Percentiles rank a stretch among this genome's conserved stretches.
Evolutionary conservation across 2,113 vertebrate species (phyloP).

Genomic region (Eptesicus fuscus): DNA sequence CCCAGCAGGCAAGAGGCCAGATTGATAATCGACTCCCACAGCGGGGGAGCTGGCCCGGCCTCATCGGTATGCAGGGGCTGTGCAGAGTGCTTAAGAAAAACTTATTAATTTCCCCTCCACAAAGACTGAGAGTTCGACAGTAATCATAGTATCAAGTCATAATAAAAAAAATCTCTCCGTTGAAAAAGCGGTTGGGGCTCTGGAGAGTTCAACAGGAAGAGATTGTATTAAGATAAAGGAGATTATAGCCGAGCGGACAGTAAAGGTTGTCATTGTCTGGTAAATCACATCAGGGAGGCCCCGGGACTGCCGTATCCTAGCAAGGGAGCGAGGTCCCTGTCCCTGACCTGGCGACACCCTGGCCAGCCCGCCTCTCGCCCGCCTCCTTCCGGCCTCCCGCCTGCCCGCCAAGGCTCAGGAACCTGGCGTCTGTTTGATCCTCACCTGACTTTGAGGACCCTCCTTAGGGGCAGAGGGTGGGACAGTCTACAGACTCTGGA

Average conservation of each 20-base stretch:
- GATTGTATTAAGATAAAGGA: conserved; percentile 85
- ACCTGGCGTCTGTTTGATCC: background rate
- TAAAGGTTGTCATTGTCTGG: conserved; percentile 78
- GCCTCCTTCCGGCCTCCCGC: background rate
- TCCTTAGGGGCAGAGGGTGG: background rate
- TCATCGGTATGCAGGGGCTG: conserved; percentile 73
- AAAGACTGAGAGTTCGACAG: conserved; percentile 75
- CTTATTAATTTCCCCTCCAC: conserved; percentile 82
- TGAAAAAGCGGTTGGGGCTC: conserved; percentile 78
- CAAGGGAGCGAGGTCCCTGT: conserved; percentile 13
- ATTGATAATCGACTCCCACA: conserved; percentile 47
- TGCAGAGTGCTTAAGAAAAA: conserved; percentile 77
- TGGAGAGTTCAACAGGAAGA: conserved; percentile 79
- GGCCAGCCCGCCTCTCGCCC: accelerated
- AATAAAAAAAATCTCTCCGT: conserved; percentile 70
- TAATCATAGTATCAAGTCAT: conserved; percentile 81
- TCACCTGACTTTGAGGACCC: background rate
- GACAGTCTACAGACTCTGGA: background rate
- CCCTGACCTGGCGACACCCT: conserved; percentile 37
- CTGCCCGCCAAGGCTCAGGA: background rate
- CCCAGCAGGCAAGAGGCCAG: conserved; percentile 61
- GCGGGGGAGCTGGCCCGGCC: background rate
- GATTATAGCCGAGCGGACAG: conserved; percentile 75
- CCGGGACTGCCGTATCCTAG: conserved; percentile 57
- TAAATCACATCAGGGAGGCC: conserved; percentile 74